Percentiles rank a stretch among this genome's conserved stretches.
These are phyloP conservation scores for Proisotoma minuta DNA, from an alignment of 2,888 invertebrate species.

Conservation along the genomic window DNA sequence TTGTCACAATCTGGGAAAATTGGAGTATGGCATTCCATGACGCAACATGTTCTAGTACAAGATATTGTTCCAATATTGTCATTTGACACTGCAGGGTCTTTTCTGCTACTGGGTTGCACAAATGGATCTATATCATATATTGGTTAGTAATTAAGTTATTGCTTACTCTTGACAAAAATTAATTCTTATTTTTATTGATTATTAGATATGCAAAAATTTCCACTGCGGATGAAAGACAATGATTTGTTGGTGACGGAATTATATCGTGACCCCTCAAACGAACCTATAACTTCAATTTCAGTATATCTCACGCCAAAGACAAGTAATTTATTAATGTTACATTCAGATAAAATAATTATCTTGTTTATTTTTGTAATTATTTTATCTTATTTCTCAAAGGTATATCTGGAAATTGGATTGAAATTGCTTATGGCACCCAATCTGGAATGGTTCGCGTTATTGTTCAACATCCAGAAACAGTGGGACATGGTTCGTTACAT, in stretches of 20 bases:
- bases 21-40: slow-evolving; percentile 99
- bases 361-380: too few species aligned
- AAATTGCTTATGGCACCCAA: slow-evolving; percentile 97
- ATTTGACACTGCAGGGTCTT: slow-evolving; percentile 94
- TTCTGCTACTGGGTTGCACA: slow-evolving; percentile 87
- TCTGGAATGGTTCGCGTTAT: slow-evolving; percentile 94
- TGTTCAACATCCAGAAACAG: slow-evolving; percentile 98
- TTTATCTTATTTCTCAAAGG: slow-evolving; percentile 56
- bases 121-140: slow-evolving; percentile 97
- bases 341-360: too few species aligned
- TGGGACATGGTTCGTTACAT: too few species aligned
- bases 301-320: slow-evolving; percentile 99
- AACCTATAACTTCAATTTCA: slow-evolving; percentile 95
- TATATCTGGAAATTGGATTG: slow-evolving; percentile 98
- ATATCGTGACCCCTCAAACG: slow-evolving; percentile 87
- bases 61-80: slow-evolving; percentile 93
- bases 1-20: slow-evolving; percentile 87
- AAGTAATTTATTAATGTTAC: slow-evolving; percentile 64
- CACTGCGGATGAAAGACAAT: slow-evolving; percentile 97
- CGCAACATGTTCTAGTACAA: slow-evolving; percentile 97
- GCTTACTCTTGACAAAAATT: not conserved
- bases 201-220: slow-evolving; percentile 98
- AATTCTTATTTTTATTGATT: slow-evolving; percentile 17
- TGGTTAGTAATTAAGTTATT: slow-evolving; percentile 57
- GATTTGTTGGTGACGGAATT: slow-evolving; percentile 94